Evolutionary conservation across 2,888 invertebrate species (phyloP), one percentile per base, ranked within the genome.

Genomic region (Campopleginae sp.): DNA sequence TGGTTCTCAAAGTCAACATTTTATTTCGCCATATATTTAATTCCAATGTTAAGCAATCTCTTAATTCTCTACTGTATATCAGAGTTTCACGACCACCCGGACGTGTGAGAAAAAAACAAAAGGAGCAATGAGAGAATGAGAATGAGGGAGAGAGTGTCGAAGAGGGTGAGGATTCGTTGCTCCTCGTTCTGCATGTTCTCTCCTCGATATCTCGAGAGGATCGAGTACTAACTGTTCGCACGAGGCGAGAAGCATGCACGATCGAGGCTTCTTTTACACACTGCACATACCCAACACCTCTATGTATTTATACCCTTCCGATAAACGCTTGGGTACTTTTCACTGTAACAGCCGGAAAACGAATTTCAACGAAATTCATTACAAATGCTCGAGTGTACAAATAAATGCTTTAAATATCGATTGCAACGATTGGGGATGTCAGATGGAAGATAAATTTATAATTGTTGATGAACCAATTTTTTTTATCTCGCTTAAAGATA

Each of bases 131-230:
- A 38, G 54, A 19, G 19, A 27, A n/a, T 8, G 23, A 38, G 68
- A 17, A 27, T 31, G 27, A 84, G 66, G 48, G 80, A 38, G 68
- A 80, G 79, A 68, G 77, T 74, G 65, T 71, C 76, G 79, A 63
- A 51, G 48, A 51, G 68, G 78, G 74, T 48, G 82, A 83, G 82
- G 33, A 83, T 78, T 79, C 68, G 78, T 74, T 79, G 78, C 82
- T 74, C 72, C 63, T 76, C 68, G 46, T 38, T 61, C 44, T 82
- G 58, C 68, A 46, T 74, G 77, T 83, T 74, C 58, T 72, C 38
- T 54, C 65, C 72, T 83, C 82, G 82, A 79, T 83, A 83, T 83
- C 83, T 79, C 79, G 70, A 71, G 48, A 75, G 75, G 79, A 83
- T 83, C 83, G 79, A 83, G 79, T 74, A 83, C 79, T 74, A 63